Conservation (phyloP, 2,113 vertebrate species). For the Rallus limicola region DNA sequence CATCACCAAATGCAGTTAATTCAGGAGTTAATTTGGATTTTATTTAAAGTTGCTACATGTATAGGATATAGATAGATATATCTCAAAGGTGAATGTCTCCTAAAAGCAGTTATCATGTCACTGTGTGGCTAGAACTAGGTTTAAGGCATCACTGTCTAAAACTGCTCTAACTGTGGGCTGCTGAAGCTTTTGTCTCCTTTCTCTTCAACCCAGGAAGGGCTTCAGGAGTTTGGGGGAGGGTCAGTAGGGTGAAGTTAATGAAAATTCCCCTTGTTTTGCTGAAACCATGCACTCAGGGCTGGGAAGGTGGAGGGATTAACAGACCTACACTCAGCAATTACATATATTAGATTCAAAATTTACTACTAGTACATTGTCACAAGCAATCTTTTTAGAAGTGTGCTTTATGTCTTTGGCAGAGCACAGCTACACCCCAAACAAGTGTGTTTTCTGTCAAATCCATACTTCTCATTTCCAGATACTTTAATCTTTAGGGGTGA, state of each 20-base stretch:
- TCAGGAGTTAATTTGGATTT: not conserved
- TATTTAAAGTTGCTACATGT: not conserved
- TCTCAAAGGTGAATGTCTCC: not conserved
- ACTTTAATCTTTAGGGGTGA: not conserved
- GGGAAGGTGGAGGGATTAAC: no score
- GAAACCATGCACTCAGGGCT: not conserved
- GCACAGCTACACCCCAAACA: not conserved
- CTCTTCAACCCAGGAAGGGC: not conserved
- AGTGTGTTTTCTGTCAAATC: not conserved
- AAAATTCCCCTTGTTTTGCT: not conserved
- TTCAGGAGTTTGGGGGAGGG: not conserved
- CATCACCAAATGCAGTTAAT: not conserved
- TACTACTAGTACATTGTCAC: not conserved
- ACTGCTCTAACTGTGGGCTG: not conserved
- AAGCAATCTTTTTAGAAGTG: not conserved
- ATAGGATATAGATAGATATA: not conserved
- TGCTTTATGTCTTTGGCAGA: not conserved
- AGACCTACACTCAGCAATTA: not conserved
- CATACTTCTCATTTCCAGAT: not conserved
- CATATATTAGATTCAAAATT: not conserved
- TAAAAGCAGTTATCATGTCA: not conserved
- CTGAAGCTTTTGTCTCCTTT: not conserved
- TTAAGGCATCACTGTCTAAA: not conserved
- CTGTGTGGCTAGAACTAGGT: not conserved
- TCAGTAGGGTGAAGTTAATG: not conserved